phyloP scores from a whole-genome alignment of 2,888 invertebrate species.

The Drosophila antonietae region DNA sequence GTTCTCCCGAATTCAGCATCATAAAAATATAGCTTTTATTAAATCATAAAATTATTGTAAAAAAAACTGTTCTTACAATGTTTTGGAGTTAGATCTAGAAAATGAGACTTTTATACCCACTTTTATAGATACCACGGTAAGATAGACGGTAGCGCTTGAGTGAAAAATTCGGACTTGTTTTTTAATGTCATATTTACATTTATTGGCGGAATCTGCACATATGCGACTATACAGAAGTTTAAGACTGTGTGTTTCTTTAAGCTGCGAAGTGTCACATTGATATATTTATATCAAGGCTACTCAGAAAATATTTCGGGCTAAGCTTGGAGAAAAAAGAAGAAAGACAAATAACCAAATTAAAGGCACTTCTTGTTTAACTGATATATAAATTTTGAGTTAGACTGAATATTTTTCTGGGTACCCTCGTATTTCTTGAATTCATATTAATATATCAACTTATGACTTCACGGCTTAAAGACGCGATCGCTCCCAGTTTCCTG shows the following conservation, averaged over 20 bases:
- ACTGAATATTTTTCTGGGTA: background rate
- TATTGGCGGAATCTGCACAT: background rate
- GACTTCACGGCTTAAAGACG: background rate
- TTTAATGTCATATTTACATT: background rate
- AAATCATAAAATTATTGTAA: no score
- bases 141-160: no score
- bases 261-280: background rate
- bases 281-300: background rate
- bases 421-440: background rate
- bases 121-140: no score
- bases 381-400: background rate
- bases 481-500: background rate
- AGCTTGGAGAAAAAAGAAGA: background rate
- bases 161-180: no score
- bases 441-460: background rate
- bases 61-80: no score
- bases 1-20: no score
- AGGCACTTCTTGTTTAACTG: background rate
- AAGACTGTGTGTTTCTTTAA: background rate
- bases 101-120: no score
- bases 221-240: background rate
- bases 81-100: no score
- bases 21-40: no score
- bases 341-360: background rate
- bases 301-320: background rate